Evolutionary conservation across 2,797 vertebrate genomes (phyloP), one percentile per base, ranked within the genome.

Genomic region (Silurus aristotelis): DNA sequence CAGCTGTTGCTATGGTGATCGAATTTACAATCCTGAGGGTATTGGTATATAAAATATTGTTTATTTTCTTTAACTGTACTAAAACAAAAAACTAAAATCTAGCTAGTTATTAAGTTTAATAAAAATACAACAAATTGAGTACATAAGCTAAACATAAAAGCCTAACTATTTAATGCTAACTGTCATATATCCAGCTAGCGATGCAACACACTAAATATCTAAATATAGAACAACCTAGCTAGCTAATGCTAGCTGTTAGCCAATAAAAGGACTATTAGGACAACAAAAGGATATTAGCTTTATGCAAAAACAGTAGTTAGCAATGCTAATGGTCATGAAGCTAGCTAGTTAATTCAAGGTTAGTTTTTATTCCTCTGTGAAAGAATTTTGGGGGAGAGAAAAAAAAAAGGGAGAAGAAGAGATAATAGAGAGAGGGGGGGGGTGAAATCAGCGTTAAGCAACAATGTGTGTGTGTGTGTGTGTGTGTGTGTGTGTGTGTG

Each of bases 401-500:
- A 56, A 71, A 73, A 58, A 77, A 70, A 27, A 55, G 64, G 48
- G 84, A 72, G 63, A 80, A 72, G 22, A 13, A 0, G 81, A 84
- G 38, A 5, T 48, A 48, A 48, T 48, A 48, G 48, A 48, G 79
- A 80, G 63, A 27, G 76, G 14, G 72, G 55, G 80, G 38, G 61
- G 70, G 60, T 22, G 73, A 88, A 87, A 88, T 86, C 79, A 27
- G 60, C 66, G 27, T 61, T 78, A 82, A 70, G 83, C 68, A 52
- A 83, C 10, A 38, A 38, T 38, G 31, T 31, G 31, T 31, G 48
- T 48, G 48, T 48, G 48, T 52, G 48, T 77, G 73, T 6, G 75
- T 88, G 83, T 86, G 52, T 81, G 73, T 88, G 90, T 90, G 87
- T 15, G 80, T 31, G 72, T 25, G n/a, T 20, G 70, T 89, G 86